phyloP scores from a whole-genome alignment of 2,113 vertebrate genomes.

The Fulica atra region DNA sequence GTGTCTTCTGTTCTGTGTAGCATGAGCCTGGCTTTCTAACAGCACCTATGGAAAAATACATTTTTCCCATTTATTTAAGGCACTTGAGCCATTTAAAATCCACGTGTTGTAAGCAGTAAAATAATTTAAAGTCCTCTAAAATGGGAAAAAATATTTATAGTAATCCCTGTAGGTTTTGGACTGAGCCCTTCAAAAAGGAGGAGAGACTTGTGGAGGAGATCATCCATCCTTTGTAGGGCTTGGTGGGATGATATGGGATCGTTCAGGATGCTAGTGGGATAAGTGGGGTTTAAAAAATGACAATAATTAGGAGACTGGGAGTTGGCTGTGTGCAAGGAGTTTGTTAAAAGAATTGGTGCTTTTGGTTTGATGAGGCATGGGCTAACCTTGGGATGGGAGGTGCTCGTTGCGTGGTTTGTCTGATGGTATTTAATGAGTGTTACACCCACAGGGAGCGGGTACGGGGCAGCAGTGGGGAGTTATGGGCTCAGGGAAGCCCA shows the following conservation, averaged over 20 bases:
- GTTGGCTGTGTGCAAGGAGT: conserved; percentile 8
- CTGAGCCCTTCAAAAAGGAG: background rate
- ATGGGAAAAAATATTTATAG: background rate
- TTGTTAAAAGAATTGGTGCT: conserved; percentile 25
- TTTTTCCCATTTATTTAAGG: background rate
- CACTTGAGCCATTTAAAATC: background rate
- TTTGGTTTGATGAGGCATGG: conserved; percentile 26
- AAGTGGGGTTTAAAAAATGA: background rate
- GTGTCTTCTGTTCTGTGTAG: background rate
- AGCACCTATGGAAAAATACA: background rate
- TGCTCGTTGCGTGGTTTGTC: background rate
- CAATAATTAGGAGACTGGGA: background rate
- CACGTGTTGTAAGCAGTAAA: background rate
- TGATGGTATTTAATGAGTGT: background rate
- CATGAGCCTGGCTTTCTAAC: background rate
- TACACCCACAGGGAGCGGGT: background rate
- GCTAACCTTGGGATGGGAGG: background rate
- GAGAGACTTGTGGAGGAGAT: background rate
- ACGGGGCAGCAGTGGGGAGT: background rate
- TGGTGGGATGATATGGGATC: background rate
- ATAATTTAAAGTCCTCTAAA: background rate
- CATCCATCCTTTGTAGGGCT: background rate
- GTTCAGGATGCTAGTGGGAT: background rate
- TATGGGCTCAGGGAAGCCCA: rapidly evolving
- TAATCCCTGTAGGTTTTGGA: background rate